phyloP scores from a whole-genome alignment of 2,888 invertebrate genomes.

The Heliothis peltigera region DNA sequence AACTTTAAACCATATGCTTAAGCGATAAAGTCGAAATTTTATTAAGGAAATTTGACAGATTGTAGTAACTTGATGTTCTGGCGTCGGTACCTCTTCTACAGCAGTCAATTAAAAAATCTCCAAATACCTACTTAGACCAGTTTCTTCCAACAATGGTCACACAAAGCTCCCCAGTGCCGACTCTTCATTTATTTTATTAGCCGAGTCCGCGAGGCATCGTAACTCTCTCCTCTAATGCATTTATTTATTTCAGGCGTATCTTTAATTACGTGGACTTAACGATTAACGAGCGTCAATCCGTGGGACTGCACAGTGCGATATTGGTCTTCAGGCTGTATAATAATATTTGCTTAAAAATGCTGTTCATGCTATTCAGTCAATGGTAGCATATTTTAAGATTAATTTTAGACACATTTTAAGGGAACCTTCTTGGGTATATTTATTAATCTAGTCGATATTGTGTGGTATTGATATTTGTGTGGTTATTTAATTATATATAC shows the following conservation, averaged over 20 bases:
- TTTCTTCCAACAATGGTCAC: conserved; percentile 42
- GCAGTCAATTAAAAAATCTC: not conserved
- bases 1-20: no score
- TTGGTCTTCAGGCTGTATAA: conserved; percentile 32
- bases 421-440: no score
- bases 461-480: no score
- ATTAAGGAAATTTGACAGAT: no score
- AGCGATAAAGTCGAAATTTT: no score
- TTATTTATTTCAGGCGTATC: conserved; percentile 79
- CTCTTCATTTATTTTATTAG: conserved; percentile 87
- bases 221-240: conserved; percentile 83
- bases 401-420: no score
- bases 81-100: no score
- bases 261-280: conserved; percentile 83
- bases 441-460: no score
- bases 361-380: no score
- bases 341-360: conserved; percentile 37
- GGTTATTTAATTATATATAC: no score
- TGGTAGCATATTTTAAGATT: no score
- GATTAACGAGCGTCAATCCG: conserved; percentile 76
- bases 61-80: no score
- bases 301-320: conserved; percentile 69
- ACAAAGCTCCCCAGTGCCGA: conserved; percentile 67
- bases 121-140: conserved; percentile 53
- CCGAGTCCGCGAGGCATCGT: conserved; percentile 82